A percentile compares a stretch with the other conserved stretches of the same genome.
These are phyloP conservation scores for Bubo bubo DNA, from an alignment of 2,113 vertebrate genomes.

Conservation along the genomic window DNA sequence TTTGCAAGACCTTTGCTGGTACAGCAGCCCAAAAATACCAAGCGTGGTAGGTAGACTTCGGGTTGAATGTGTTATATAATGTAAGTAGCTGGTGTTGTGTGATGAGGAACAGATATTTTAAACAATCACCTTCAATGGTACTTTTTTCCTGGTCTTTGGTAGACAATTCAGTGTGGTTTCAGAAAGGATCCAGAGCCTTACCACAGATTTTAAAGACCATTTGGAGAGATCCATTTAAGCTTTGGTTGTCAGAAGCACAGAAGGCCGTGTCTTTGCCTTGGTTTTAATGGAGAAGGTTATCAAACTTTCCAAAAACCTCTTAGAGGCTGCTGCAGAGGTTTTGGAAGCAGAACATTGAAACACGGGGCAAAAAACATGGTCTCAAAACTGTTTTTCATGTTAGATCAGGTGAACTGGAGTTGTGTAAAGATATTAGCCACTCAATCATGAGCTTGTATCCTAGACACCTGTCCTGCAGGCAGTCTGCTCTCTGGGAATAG, in stretches of 20 bases:
- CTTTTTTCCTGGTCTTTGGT: neutral
- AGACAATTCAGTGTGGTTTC: neutral
- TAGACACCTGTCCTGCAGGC: neutral
- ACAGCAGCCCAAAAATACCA: neutral
- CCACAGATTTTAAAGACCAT: neutral
- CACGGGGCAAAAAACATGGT: neutral
- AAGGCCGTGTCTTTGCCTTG: neutral
- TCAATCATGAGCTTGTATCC: neutral
- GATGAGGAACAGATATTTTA: neutral
- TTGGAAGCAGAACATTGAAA: neutral
- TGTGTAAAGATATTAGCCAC: neutral
- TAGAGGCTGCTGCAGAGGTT: neutral
- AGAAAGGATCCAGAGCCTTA: neutral
- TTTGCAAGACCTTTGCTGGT: conserved; percentile 27
- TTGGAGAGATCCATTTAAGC: neutral
- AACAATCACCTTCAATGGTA: neutral
- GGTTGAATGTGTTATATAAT: neutral
- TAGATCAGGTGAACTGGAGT: neutral
- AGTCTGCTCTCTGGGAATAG: neutral
- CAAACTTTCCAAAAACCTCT: neutral
- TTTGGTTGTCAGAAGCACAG: neutral
- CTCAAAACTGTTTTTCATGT: neutral
- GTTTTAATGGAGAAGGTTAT: neutral
- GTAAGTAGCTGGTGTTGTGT: neutral
- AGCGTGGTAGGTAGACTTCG: neutral